Percentiles rank a stretch among this genome's conserved stretches.
phyloP scores from a whole-genome alignment of 1,140 invertebrate genomes.

The Megathymus violae region DNA sequence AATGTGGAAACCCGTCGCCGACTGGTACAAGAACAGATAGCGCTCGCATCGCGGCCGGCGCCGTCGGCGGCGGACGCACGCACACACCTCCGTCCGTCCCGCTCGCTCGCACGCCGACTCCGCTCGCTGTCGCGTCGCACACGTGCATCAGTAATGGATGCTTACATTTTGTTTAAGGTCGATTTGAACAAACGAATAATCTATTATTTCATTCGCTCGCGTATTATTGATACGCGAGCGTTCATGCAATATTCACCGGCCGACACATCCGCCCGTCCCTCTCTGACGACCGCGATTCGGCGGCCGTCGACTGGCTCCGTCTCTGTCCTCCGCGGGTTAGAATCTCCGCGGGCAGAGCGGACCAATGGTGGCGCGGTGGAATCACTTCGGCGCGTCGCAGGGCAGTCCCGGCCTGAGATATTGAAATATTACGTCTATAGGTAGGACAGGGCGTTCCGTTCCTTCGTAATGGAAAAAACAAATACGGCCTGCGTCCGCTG shows the following conservation, averaged over 20 bases:
- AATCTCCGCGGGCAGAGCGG: conserved; percentile 51
- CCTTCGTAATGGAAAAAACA: conserved; percentile 81
- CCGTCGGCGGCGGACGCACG: conserved; percentile 23
- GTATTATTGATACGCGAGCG: conserved; percentile 80
- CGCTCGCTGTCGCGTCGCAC: conserved; percentile 33
- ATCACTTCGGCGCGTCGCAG: conserved; percentile 66
- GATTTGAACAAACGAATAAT: conserved; percentile 83
- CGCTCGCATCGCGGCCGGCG: conserved; percentile 60
- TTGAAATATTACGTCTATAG: conserved; percentile 77
- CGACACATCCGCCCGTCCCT: conserved; percentile 49
- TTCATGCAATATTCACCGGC: conserved; percentile 73
- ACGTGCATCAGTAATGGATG: conserved; percentile 71
- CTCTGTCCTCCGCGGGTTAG: conserved; percentile 47
- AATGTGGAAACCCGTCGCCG: conserved; percentile 75
- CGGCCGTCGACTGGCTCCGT: conserved; percentile 21
- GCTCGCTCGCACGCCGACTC: conserved; percentile 35
- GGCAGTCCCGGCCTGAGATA: conserved; percentile 58
- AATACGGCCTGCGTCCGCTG: conserved; percentile 54
- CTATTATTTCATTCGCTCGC: conserved; percentile 83
- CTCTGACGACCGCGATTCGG: conserved; percentile 28
- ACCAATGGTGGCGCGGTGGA: conserved; percentile 64
- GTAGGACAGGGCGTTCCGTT: conserved; percentile 66
- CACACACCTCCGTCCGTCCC: conserved; percentile 50
- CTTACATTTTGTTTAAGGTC: conserved; percentile 82
- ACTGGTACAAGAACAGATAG: conserved; percentile 80